Evolutionary conservation across 2,797 vertebrate species (phyloP).

Genomic region (Clarias platycephalus): DNA sequence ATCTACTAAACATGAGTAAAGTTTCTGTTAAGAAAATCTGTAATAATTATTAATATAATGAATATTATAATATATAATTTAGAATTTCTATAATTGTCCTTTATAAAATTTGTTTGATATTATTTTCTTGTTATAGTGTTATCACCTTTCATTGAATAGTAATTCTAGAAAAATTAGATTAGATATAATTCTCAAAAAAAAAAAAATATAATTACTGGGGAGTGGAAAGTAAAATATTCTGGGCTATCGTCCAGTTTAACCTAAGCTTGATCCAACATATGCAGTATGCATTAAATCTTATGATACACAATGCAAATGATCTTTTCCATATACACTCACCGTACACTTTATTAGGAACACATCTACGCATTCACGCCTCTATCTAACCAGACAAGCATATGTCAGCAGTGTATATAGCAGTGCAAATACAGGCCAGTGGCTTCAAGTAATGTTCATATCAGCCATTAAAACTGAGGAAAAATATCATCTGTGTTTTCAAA

Average conservation of each 20-base stretch:
- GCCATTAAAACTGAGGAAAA: neutral
- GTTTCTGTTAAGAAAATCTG: too few relatives aligned
- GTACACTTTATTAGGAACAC: neutral
- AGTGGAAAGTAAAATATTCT: neutral
- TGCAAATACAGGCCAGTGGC: neutral
- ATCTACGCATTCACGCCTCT: neutral
- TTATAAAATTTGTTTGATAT: neutral
- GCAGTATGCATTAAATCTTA: neutral
- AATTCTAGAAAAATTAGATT: neutral
- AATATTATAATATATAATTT: too few relatives aligned
- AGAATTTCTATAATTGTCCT: neutral
- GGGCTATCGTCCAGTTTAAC: neutral
- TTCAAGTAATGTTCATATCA: too few relatives aligned
- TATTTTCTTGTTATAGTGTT: neutral
- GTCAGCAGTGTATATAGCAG: too few relatives aligned
- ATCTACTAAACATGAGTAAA: neutral
- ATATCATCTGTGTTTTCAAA: too few relatives aligned
- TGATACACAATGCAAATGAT: neutral
- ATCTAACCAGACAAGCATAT: neutral
- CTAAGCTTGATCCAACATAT: neutral
- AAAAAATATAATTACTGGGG: too few relatives aligned
- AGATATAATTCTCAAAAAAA: neutral
- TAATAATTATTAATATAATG: too few relatives aligned
- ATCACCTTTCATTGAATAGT: neutral
- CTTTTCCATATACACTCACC: neutral